A percentile compares a stretch with the other conserved stretches of the same genome.
Evolutionary conservation across 2,888 invertebrate species (phyloP).

Genomic region (Diarsia mendica): DNA sequence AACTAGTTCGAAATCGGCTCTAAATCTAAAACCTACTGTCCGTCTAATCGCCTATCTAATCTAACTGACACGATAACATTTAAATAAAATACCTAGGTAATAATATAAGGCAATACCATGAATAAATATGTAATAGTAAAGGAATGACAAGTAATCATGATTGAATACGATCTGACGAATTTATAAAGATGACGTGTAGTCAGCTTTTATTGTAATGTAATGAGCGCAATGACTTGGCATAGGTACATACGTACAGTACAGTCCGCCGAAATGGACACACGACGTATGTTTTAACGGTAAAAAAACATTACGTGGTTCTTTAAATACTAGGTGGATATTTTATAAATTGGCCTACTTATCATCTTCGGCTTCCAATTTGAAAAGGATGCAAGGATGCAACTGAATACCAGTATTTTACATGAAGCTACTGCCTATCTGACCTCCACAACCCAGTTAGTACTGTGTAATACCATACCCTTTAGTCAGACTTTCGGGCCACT

Average conservation of each 20-base stretch:
- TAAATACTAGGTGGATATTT: background rate
- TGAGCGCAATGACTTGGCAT: conserved; percentile 37
- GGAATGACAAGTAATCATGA: background rate
- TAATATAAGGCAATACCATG: background rate
- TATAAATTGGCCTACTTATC: background rate
- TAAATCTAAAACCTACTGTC: background rate
- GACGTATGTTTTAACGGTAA: background rate
- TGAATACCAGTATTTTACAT: no score
- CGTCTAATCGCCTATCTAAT: background rate
- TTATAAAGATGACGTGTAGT: background rate
- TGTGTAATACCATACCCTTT: no score
- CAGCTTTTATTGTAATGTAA: conserved; percentile 20
- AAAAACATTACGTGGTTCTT: conserved; percentile 1
- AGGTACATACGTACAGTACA: background rate
- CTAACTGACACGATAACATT: conserved; percentile 20
- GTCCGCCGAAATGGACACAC: conserved; percentile 14
- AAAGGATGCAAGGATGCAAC: no score
- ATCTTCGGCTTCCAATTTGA: no score
- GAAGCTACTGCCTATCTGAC: no score
- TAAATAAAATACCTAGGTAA: background rate
- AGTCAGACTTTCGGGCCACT: no score
- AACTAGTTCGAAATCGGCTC: background rate
- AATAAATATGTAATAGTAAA: conserved; percentile 15
- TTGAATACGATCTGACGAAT: conserved; percentile 24
- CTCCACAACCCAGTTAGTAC: no score